Evolutionary conservation across 1,140 invertebrate genomes (phyloP), one percentile per base, ranked within the genome.

Genomic region (Andrena cerasifolii): DNA sequence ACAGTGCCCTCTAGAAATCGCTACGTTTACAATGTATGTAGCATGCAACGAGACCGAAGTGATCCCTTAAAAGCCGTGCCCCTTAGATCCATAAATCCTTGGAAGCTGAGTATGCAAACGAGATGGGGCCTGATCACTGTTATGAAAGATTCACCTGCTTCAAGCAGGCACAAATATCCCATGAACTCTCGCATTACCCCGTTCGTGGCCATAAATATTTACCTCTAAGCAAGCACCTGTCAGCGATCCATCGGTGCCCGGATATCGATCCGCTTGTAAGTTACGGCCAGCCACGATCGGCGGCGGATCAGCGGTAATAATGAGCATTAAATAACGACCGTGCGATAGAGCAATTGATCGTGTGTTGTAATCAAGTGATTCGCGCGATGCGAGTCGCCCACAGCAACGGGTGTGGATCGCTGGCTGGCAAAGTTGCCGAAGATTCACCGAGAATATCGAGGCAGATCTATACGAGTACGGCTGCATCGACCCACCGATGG

Each of bases 291-390:
- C 72, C 53, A 82, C 47, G 63, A n/a, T 43, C 72, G 31, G 53
- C 75, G 82, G 62, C 56, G 63, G 79, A 78, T 84, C 83, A 66
- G 58, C 73, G 51, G 53, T 76, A 74, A 78, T 83, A 79, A 83
- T 72, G 82, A 74, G 63, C 45, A 66, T 79, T 84, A 80, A 80
- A 71, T 81, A 84, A 84, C 68, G 70, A 80, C 24, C 77, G 21
- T 43, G 28, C 74, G 47, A 74, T 77, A 65, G 61, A 40, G 14
- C 66, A 33, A 67, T 56, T 49, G 65, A 71, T 40, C 54, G 24
- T 28, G 43, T 68, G 68, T 65, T 75, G 62, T 83, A 85, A 86
- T 86, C 78, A 86, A 68, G 85, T 85, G 78, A 86, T 86, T 81
- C 85, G 74, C 83, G 51, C 76, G 80, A 63, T 58, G 43, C 74